Evolutionary conservation across 2,113 vertebrate genomes (phyloP), one percentile per base, ranked within the genome.

Genomic region (Hippoglossus stenolepis): DNA sequence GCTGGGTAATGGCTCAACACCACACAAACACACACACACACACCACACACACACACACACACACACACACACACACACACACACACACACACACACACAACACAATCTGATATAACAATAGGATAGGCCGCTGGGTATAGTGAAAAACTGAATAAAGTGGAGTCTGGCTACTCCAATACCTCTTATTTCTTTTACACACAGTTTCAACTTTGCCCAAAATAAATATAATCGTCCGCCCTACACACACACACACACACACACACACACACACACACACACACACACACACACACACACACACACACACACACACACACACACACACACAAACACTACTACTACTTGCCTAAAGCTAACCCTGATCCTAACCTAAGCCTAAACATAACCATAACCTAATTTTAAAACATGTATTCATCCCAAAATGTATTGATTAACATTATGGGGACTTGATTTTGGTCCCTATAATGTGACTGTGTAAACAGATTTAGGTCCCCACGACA

Each of bases 1-100:
- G 58, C 74, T 77, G 72, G 68, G 53, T 65, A 86, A 71, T 64
- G 57, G 76, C 79, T 75, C 74, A 83, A 79, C 21, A 61, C 5
- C 40, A 79, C 77, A 63, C 61, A 68, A 28, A 81, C 75, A 66
- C 59, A 51, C 65, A 47, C 59, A n/a, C 51, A 66, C 51, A 45
- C 45, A 47, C 45, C 14, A 47, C 15, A 17, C 45, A 47, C 51
- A 66, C 51, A 45, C 45, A 47, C 45, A 47, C 45, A 47, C 15
- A 15, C 45, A 47, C 43, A 45, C 28, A 28, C 28, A 23, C 13
- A 14, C 43, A 45, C 13, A 45, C 43, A 45, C 43, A 45, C 43
- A 54, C 53, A 54, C 75, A 71, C 59, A 70, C 70, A 64, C 75
- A 64, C 53, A 67, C 58, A 70, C 59, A 47, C 45, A 0, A 63